These are phyloP conservation scores for Champsocephalus gunnari DNA, from an alignment of 2,797 vertebrate species.

Conservation along the genomic window DNA sequence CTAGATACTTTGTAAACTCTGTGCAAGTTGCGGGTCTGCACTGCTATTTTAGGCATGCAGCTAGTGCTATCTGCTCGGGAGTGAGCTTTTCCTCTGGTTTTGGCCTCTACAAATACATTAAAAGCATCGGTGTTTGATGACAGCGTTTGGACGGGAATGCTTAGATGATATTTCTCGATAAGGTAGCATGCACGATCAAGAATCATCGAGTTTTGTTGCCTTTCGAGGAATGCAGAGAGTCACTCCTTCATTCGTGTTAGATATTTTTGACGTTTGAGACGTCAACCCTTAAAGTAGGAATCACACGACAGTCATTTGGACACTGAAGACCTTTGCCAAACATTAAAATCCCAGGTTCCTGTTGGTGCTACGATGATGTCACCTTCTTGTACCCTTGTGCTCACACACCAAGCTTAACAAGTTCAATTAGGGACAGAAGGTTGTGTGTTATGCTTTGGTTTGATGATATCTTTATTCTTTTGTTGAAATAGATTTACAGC, in stretches of 20 bases:
- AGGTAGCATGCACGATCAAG: constrained; percentile 38
- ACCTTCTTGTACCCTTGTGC: constrained; percentile 52
- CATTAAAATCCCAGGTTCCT: neutral
- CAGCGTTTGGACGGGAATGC: constrained; percentile 18
- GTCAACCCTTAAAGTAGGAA: constrained; percentile 12
- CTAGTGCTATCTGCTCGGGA: constrained; percentile 70
- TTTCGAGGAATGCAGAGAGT: constrained; percentile 55
- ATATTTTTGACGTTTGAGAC: constrained; percentile 36
- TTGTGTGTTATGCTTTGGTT: constrained; percentile 20
- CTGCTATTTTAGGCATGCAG: constrained; percentile 83
- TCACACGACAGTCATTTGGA: neutral
- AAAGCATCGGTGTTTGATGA: constrained; percentile 24
- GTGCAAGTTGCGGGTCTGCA: constrained; percentile 85
- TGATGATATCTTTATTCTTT: constrained; percentile 21
- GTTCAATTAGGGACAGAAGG: constrained; percentile 24
- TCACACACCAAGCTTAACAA: neutral
- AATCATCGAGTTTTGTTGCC: constrained; percentile 44
- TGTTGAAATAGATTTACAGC: constrained; percentile 92
- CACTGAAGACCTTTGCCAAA: neutral
- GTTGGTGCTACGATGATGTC: constrained; percentile 56
- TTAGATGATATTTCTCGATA: constrained; percentile 33
- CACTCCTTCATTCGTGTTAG: constrained; percentile 55
- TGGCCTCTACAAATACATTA: constrained; percentile 27
- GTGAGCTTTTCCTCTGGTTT: constrained; percentile 48
- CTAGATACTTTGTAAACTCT: constrained; percentile 89